Evolutionary conservation across 2,888 invertebrate species (phyloP).

Genomic region (Trissolcus brochymenae): DNA sequence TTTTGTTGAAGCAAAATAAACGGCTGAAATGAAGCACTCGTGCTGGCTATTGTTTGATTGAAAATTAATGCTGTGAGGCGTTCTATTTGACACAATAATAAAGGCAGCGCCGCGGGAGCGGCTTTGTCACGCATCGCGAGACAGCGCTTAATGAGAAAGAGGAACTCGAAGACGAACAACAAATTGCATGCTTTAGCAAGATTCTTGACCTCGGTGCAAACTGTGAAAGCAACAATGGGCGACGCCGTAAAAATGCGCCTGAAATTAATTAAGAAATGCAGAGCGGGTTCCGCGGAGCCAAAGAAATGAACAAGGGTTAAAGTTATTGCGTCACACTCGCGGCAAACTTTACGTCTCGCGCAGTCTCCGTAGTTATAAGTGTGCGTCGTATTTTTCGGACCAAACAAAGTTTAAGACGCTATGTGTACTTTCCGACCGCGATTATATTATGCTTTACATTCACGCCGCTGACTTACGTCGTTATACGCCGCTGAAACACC

Average conservation of each 20-base stretch:
- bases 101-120: constrained; percentile 49
- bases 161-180: constrained; percentile 39
- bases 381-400: constrained; percentile 33
- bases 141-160: constrained; percentile 52
- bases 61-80: constrained; percentile 49
- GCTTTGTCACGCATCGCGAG: constrained; percentile 50
- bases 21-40: too few species aligned
- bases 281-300: constrained; percentile 24
- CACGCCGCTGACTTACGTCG: constrained; percentile 30
- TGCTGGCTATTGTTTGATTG: constrained; percentile 35
- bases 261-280: constrained; percentile 56
- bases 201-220: constrained; percentile 47
- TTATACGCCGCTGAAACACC: constrained; percentile 14
- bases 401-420: constrained; percentile 47
- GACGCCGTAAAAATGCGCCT: constrained; percentile 54
- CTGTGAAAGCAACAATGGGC: constrained; percentile 44
- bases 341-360: constrained; percentile 46
- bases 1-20: too few species aligned
- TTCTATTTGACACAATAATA: constrained; percentile 56
- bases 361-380: not conserved
- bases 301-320: constrained; percentile 23
- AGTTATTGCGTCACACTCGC: constrained; percentile 46
- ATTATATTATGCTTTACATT: constrained; percentile 44
- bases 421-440: constrained; percentile 21
- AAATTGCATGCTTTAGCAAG: constrained; percentile 29